Base-by-base conservation (phyloP, 2,888 invertebrate genomes). In the Epinotia ramella region DNA sequence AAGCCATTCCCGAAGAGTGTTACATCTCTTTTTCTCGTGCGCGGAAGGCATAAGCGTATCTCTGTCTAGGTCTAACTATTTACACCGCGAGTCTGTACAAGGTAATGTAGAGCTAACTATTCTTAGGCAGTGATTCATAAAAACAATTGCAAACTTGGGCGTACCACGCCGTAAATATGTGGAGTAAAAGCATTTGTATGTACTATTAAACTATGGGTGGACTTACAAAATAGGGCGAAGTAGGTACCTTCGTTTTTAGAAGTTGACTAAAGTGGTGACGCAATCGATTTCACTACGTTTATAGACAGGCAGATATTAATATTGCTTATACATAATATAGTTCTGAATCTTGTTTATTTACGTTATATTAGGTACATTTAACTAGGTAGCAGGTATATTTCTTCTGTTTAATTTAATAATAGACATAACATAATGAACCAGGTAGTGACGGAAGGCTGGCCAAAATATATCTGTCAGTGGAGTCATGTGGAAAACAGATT, bases 31-130 rank as follows among this genome's bases (percentile, higher is more conserved):
- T n/a, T n/a, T n/a, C n/a, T n/a, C n/a, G n/a, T n/a, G n/a, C n/a
- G n/a, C n/a, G n/a, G n/a, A n/a, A n/a, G n/a, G n/a, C n/a, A n/a
- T n/a, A n/a, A n/a, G n/a, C n/a, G n/a, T n/a, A n/a, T n/a, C n/a
- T n/a, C n/a, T n/a, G 6, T n/a, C 1, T 53, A 53, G 6, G 1
- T 16, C 1, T 13, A 13, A 2, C 3, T 11, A 28, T 5, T 12
- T 28, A 33, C 60, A 60, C 28, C 60, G n/a, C 16, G 77, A 13
- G 78, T 77, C 81, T 79, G 78, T 81, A 83, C 77, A 81, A 80
- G 79, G 79, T 81, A 83, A 80, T 84, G 83, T 85, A 82, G 84
- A 77, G 78, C 83, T 85, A 86, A 78, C 83, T 85, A 86, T 86
- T 85, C 77, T 80, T 70, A 79, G 79, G 78, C 62, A 79, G 77